Evolutionary conservation across 1,140 invertebrate species (phyloP).

Genomic region (Hirudo medicinalis): DNA sequence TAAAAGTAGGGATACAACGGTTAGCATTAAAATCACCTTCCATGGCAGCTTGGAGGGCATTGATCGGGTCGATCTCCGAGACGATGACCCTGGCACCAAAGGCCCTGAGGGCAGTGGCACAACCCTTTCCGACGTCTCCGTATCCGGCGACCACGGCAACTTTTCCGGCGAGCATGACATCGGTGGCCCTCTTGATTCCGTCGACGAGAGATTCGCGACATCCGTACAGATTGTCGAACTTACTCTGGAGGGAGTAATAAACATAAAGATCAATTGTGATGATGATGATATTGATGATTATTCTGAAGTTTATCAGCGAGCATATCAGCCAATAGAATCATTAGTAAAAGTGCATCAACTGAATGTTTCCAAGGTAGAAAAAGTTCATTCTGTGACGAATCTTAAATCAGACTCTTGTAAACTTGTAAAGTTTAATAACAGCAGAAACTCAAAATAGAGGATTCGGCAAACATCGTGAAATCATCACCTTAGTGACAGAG

Average conservation of each 20-base stretch:
- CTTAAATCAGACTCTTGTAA: background rate
- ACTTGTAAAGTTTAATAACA: too few species aligned
- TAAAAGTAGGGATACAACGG: too few species aligned
- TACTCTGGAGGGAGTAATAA: slow-evolving; percentile 55
- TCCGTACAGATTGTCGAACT: slow-evolving; percentile 98
- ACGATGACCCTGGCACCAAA: slow-evolving; percentile 91
- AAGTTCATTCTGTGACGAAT: too few species aligned
- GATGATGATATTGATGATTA: slow-evolving; percentile 95
- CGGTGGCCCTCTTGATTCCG: slow-evolving; percentile 94
- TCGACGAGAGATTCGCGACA: slow-evolving; percentile 94
- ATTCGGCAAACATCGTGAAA: background rate
- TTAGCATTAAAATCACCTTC: slow-evolving; percentile 60
- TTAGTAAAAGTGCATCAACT: too few species aligned
- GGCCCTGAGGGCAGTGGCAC: slow-evolving; percentile 81
- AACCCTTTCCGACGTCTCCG: slow-evolving; percentile 98
- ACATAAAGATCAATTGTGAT: slow-evolving; percentile 81
- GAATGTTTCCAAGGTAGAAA: too few species aligned
- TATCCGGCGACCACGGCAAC: slow-evolving; percentile 94
- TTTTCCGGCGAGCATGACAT: slow-evolving; percentile 97
- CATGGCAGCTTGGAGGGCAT: slow-evolving; percentile 94
- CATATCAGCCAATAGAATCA: too few species aligned
- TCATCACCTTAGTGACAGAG: slow-evolving; percentile 78
- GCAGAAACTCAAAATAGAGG: background rate
- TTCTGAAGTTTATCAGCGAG: slow-evolving; percentile 52
- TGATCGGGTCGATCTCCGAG: slow-evolving; percentile 98